A percentile compares a stretch with the other conserved stretches of the same genome.
Evolutionary conservation across 2,888 invertebrate genomes (phyloP).

Genomic region (Rhimphoctona megacephalus): DNA sequence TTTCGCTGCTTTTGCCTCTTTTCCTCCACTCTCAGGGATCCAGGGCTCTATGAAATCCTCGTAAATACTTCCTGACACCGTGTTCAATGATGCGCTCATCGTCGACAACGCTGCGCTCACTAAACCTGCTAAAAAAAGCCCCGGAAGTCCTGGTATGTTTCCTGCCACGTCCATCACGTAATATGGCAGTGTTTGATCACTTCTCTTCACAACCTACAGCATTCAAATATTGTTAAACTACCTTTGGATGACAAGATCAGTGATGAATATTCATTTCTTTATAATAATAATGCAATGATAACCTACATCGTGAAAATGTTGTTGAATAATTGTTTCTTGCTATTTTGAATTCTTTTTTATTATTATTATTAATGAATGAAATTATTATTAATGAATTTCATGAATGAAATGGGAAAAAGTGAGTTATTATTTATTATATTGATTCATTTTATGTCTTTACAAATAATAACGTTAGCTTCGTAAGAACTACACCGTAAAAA

Average conservation of each 20-base stretch:
- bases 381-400: too few species aligned
- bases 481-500: too few species aligned
- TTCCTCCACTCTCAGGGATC: conserved; percentile 86
- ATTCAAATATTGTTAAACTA: background rate
- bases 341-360: background rate
- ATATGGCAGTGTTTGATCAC: conserved; percentile 88
- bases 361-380: too few species aligned
- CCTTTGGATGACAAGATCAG: background rate
- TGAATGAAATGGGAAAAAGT: too few species aligned
- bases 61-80: conserved; percentile 88
- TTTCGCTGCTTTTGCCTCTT: conserved; percentile 86
- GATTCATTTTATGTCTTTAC: too few species aligned
- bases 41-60: conserved; percentile 88
- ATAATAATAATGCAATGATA: too few species aligned
- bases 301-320: too few species aligned
- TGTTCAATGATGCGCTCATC: conserved; percentile 88
- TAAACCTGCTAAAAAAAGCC: conserved; percentile 91
- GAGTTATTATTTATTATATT: too few species aligned
- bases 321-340: background rate
- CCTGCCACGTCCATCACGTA: conserved; percentile 90
- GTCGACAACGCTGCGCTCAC: conserved; percentile 91
- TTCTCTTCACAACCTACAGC: conserved; percentile 74
- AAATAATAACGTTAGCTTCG: too few species aligned
- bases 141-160: conserved; percentile 89
- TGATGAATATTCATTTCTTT: background rate